Conservation (phyloP, 2,888 invertebrate species). For the Urechis unicinctus region DNA sequence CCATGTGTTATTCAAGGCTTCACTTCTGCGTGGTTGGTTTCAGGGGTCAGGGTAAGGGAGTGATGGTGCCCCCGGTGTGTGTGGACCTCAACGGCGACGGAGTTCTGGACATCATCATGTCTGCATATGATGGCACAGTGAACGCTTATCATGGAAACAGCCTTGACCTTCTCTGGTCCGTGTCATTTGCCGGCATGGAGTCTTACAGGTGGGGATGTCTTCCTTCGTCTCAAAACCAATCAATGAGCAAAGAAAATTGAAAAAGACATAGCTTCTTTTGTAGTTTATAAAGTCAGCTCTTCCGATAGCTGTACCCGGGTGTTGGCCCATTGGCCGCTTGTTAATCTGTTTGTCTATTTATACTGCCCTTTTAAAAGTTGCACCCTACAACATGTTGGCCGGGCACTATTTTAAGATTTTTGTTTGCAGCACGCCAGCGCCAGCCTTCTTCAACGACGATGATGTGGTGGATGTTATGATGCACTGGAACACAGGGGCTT, state of each 20-base stretch:
- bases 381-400: neutral
- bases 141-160: constrained; percentile 35
- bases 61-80: constrained; percentile 42
- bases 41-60: constrained; percentile 29
- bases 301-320: no score
- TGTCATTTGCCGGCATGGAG: constrained; percentile 31
- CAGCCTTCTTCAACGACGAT: constrained; percentile 44
- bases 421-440: constrained; percentile 35
- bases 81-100: constrained; percentile 41
- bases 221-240: no score
- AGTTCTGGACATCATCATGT: constrained; percentile 38
- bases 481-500: constrained; percentile 32
- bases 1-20: no score
- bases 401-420: neutral
- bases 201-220: constrained; percentile 33
- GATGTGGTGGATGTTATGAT: constrained; percentile 39
- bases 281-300: no score
- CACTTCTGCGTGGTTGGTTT: no score
- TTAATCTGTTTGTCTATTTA: neutral
- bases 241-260: no score
- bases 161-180: constrained; percentile 32
- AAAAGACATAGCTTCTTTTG: no score
- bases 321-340: no score
- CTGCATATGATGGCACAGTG: constrained; percentile 38
- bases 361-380: no score